phyloP scores from a whole-genome alignment of 2,113 vertebrate species.

The Dasypus novemcinctus region DNA sequence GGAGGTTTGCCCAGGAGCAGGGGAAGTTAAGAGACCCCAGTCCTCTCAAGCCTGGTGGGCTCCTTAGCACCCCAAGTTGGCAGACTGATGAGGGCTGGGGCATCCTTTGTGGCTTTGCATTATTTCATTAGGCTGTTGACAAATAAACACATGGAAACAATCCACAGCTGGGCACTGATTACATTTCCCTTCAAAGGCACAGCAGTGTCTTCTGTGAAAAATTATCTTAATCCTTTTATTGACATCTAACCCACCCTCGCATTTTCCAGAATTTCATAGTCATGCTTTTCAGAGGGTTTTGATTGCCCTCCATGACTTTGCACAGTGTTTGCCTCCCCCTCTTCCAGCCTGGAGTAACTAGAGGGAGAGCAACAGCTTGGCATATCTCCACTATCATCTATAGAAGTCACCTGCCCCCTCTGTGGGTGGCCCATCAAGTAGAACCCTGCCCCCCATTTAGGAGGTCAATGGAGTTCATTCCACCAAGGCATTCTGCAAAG shows the following conservation, averaged over 20 bases:
- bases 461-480: not conserved
- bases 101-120: slow-evolving; percentile 6
- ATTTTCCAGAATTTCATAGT: slow-evolving; percentile 51
- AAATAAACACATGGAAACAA: slow-evolving; percentile 68
- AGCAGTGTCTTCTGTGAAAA: slow-evolving; percentile 58
- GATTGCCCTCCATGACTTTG: not conserved
- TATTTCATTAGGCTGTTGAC: slow-evolving; percentile 68
- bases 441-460: not conserved
- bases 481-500: not conserved
- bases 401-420: not conserved
- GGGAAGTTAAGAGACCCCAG: not conserved
- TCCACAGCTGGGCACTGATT: slow-evolving; percentile 36
- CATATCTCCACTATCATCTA: not conserved
- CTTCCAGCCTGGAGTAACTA: not conserved
- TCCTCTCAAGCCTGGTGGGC: not conserved
- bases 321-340: not conserved
- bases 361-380: not conserved
- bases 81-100: not conserved
- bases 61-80: slow-evolving; percentile 35
- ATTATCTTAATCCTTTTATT: slow-evolving; percentile 59
- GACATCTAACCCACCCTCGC: slow-evolving; percentile 59
- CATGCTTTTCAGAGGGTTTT: slow-evolving; percentile 18
- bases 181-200: slow-evolving; percentile 52
- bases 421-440: too few relatives aligned
- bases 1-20: not conserved